These are phyloP conservation scores for Cololabis saira DNA, from an alignment of 2,113 vertebrate species.

Conservation along the genomic window DNA sequence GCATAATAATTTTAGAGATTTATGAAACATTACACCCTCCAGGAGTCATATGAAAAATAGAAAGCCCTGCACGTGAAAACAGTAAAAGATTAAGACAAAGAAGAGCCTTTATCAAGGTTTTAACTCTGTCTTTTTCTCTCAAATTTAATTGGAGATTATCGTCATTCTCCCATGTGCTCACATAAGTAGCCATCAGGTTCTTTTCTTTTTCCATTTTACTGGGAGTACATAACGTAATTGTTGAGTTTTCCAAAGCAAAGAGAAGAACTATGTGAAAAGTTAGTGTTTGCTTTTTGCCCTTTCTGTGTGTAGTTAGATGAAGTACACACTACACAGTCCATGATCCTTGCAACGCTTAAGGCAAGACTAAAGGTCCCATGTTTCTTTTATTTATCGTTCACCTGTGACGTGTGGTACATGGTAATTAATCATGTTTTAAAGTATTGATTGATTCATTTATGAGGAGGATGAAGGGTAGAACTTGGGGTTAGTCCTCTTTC, in stretches of 20 bases:
- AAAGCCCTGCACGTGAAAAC: constrained; percentile 25
- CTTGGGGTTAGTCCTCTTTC: too few relatives aligned
- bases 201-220: constrained; percentile 15
- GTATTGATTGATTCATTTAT: too few relatives aligned
- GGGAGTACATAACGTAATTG: constrained; percentile 8
- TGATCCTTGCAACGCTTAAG: too few relatives aligned
- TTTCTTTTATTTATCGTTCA: too few relatives aligned
- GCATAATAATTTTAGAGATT: constrained; percentile 37
- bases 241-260: constrained; percentile 6
- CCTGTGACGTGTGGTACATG: too few relatives aligned
- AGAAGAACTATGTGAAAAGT: neutral
- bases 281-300: too few relatives aligned
- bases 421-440: too few relatives aligned
- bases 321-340: too few relatives aligned
- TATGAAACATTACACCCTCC: constrained; percentile 21
- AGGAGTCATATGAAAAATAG: constrained; percentile 32
- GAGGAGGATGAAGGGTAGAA: too few relatives aligned
- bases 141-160: constrained; percentile 29
- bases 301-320: too few relatives aligned
- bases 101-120: constrained; percentile 38
- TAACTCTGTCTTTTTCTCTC: constrained; percentile 21
- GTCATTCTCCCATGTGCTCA: neutral
- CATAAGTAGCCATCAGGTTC: constrained; percentile 17
- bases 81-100: constrained; percentile 18
- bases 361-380: too few relatives aligned